Base-by-base conservation (phyloP, 2,888 invertebrate genomes). In the Sabellastarte sp. region DNA sequence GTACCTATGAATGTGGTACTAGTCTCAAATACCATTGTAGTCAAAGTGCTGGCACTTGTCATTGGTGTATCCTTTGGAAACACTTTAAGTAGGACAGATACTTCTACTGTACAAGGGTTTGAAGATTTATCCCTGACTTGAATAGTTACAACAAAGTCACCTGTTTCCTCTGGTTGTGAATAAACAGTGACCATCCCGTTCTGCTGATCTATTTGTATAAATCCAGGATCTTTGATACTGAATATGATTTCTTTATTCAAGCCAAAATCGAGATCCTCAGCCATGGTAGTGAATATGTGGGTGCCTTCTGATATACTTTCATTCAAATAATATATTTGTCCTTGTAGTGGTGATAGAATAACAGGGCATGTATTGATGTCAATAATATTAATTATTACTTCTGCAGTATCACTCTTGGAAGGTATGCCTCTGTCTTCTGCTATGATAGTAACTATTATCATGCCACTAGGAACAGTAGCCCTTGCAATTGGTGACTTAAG, bases 351-450 rank as follows among this genome's bases (percentile, higher is more conserved):
- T n/a, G 5, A 26, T n/a, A 26, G 5, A 26, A 53, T 24, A 53
- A 53, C 53, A 53, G 53, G 53, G 53, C 53, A 53, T 20, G 5
- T 26, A 26, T 53, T 53, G 4, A 26, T 26, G 24, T 53, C 53
- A 10, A 24, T 10, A 24, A 53, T 53, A 26, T 15, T 53, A 5
- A 53, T 5, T 5, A 5, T n/a, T 5, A 53, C 10, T n/a, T 10
- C 24, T 20, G 28, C 24, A 24, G 53, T 20, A 5, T 10, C 53
- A n/a, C 15, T 20, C 28, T 26, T 53, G 24, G 53, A 15, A n/a
- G 53, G 53, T 53, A 26, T 26, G 5, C 53, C 53, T 53, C 28
- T 15, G 28, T 53, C 53, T 53, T 10, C 20, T 53, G 53, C 53
- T 24, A 53, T 26, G 5, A 53, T 26, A 20, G 20, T 15, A n/a